Conservation (phyloP, 2,797 vertebrate genomes). For the Myotis pilosus region DNA sequence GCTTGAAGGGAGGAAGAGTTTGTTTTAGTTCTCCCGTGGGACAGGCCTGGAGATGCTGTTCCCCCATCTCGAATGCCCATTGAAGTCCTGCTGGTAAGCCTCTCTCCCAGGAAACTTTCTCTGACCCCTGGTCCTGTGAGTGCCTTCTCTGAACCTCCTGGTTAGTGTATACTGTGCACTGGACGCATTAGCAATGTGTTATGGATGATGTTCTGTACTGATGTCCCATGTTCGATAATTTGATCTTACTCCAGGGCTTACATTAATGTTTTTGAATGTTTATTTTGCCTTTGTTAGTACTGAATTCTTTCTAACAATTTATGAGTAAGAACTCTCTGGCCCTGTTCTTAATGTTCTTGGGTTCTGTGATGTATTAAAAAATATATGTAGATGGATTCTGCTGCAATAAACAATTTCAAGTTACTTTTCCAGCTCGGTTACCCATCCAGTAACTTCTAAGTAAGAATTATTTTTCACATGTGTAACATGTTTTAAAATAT, state of each 20-base stretch:
- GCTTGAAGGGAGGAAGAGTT: neutral
- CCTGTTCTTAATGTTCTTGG: neutral
- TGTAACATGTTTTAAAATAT: neutral
- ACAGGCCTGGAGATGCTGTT: neutral
- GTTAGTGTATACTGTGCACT: neutral
- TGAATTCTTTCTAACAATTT: constrained; percentile 6
- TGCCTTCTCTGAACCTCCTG: neutral
- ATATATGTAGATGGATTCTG: neutral
- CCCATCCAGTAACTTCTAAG: constrained; percentile 83
- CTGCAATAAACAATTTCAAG: constrained; percentile 55
- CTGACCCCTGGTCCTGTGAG: neutral
- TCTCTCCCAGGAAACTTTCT: neutral
- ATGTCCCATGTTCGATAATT: neutral
- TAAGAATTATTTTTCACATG: constrained; percentile 78
- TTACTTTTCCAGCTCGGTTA: constrained; percentile 84
- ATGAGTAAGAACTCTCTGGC: neutral
- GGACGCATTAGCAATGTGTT: neutral
- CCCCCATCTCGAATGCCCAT: neutral
- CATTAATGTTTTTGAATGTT: neutral
- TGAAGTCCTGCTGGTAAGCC: neutral
- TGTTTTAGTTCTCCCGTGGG: neutral
- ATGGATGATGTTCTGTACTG: neutral
- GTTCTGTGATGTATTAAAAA: neutral
- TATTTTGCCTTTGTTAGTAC: constrained; percentile 16
- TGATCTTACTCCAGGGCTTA: neutral